phyloP scores from a whole-genome alignment of 1,140 invertebrate genomes.

The Vollenhovia emeryi region DNA sequence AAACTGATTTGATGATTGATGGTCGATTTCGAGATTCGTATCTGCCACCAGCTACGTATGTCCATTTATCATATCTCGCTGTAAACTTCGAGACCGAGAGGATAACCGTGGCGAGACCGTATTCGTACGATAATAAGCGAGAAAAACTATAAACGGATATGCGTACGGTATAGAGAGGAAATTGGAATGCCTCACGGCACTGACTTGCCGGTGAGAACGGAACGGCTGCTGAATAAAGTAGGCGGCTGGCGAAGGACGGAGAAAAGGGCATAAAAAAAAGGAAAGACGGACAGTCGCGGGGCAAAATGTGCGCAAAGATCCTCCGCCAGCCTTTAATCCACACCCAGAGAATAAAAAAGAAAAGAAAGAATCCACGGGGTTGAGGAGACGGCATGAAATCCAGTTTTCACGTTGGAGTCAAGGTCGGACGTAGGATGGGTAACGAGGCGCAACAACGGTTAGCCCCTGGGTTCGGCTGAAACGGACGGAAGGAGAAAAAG shows the following conservation, averaged over 20 bases:
- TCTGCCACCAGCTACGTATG: not conserved
- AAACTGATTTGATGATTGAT: constrained; percentile 7
- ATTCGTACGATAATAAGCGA: constrained; percentile 52
- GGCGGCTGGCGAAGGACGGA: not conserved
- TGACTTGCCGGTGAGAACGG: constrained; percentile 39
- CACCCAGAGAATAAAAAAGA: constrained; percentile 32
- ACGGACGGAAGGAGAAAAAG: constrained; percentile 64
- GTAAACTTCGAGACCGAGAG: not conserved
- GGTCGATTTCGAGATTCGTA: not conserved
- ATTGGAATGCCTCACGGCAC: constrained; percentile 74
- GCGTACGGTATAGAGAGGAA: constrained; percentile 68
- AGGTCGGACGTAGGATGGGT: constrained; percentile 72
- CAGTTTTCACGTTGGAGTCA: constrained; percentile 73
- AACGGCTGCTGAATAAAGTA: constrained; percentile 38
- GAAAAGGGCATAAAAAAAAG: not conserved
- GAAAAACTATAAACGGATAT: constrained; percentile 53
- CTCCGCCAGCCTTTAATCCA: constrained; percentile 66
- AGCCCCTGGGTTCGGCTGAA: constrained; percentile 57
- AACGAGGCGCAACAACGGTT: constrained; percentile 74
- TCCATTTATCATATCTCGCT: constrained; percentile 6
- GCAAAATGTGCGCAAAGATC: constrained; percentile 59
- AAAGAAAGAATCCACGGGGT: constrained; percentile 32
- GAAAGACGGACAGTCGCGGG: constrained; percentile 53
- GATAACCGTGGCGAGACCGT: constrained; percentile 32
- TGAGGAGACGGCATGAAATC: constrained; percentile 67